Base-by-base conservation (phyloP, 2,888 invertebrate species). In the Laspeyria flexula region DNA sequence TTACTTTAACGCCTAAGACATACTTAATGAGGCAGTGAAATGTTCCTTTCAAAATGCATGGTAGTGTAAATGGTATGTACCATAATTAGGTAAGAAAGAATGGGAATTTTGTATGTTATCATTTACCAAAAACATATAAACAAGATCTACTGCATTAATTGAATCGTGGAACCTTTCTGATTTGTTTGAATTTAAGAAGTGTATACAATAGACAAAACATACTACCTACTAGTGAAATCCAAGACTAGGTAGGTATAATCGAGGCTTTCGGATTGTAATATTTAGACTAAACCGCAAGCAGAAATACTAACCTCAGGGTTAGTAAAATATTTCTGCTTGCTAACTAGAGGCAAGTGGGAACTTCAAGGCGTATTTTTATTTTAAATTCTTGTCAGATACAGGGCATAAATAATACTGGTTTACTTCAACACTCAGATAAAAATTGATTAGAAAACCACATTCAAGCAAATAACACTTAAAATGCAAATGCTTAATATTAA, bases 401-500 rank as follows among this genome's bases (percentile, higher is more conserved):
- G 4, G 12, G 16, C 39, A 43, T 27, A 40, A 49, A 33, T 44
- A 31, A 25, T 16, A 29, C 27, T 21, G 1, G 29, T 33, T 11
- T 21, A 15, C 34, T 40, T 33, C 13, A 44, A 46, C 11, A 43
- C 35, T 35, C 41, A 48, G 43, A 65, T 56, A 60, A 71, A 60
- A 59, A 56, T 47, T 47, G 37, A 57, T 66, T 56, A 65, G 41
- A 54, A 63, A 63, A 65, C 65, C 65, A 31, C 42, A 31, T 40
- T 40, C 2, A 29, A 29, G 16, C 40, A 42, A 33, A 33, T 42
- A 33, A 33, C 42, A 25, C 25, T 33, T 31, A 73, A 71, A 75
- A 72, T 72, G 74, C 67, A 65, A 79, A 79, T 81, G 73, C 77
- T 81, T 82, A 77, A 78, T 85, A 88, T 88, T 88, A 86, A 89